Conservation (phyloP, 2,888 invertebrate species). For the Machimus atricapillus region DNA sequence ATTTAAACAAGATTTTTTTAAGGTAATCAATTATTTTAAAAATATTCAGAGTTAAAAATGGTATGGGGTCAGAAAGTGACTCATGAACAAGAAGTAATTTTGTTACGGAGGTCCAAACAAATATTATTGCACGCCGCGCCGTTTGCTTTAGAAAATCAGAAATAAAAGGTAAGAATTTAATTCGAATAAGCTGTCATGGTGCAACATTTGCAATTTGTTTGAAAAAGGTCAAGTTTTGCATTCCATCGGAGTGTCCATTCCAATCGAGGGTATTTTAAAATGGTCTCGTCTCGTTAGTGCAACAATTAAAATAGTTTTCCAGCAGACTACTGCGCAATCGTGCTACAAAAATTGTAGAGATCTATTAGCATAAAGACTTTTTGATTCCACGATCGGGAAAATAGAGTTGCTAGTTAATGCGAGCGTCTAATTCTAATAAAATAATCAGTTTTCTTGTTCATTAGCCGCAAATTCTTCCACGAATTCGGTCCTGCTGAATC, state of each 20-base stretch:
- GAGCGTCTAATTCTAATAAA: background rate
- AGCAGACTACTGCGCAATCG: background rate
- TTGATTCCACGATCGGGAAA: constrained; percentile 6
- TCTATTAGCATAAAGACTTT: background rate
- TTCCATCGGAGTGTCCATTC: background rate
- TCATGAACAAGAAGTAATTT: background rate
- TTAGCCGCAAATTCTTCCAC: background rate
- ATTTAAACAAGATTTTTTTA: background rate
- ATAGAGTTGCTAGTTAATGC: background rate
- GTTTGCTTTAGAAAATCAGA: background rate
- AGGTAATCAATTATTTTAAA: background rate
- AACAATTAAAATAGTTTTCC: constrained; percentile 4
- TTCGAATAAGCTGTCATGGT: background rate
- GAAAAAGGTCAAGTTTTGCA: background rate
- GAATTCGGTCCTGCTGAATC: background rate
- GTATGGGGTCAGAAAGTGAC: background rate
- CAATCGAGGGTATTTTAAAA: background rate
- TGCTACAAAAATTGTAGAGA: background rate
- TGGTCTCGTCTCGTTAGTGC: background rate
- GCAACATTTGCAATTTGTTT: background rate
- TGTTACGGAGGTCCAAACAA: background rate
- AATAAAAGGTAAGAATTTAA: background rate
- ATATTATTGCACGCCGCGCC: background rate
- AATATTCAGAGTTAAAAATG: background rate
- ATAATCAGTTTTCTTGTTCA: constrained; percentile 6